Conservation (phyloP, 2,113 vertebrate genomes). For the Prietella phreatophila region DNA sequence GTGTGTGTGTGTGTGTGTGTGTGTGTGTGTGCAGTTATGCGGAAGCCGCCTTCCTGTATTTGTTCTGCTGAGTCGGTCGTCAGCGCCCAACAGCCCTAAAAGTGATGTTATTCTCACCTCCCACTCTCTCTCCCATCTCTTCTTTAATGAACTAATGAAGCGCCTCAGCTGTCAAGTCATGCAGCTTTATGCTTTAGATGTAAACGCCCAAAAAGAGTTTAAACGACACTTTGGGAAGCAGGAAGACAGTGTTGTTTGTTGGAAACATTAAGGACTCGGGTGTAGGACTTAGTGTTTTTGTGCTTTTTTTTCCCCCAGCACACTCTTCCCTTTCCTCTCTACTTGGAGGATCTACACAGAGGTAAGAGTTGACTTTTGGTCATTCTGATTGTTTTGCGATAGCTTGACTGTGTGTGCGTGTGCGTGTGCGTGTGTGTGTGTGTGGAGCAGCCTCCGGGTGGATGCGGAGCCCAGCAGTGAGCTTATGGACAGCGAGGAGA, state of each 20-base stretch:
- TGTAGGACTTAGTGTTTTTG: not conserved
- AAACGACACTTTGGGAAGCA: not conserved
- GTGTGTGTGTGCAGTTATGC: constrained; percentile 39
- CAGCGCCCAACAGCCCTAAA: constrained; percentile 25
- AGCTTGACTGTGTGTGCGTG: constrained; percentile 24
- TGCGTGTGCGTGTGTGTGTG: constrained; percentile 31
- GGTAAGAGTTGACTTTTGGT: constrained; percentile 20
- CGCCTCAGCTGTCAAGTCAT: not conserved
- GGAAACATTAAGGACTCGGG: not conserved
- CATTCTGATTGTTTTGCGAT: not conserved
- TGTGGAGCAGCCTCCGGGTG: constrained; percentile 39
- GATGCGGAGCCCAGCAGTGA: constrained; percentile 46
- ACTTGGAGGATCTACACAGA: constrained; percentile 45
- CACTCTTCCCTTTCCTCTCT: constrained; percentile 29
- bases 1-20: constrained; percentile 22
- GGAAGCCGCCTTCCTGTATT: constrained; percentile 59
- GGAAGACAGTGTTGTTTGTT: not conserved
- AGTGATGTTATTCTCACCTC: constrained; percentile 22
- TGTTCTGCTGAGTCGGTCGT: constrained; percentile 52
- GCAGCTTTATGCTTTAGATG: not conserved
- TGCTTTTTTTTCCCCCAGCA: not conserved
- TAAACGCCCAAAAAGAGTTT: not conserved
- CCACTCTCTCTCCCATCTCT: constrained; percentile 11
- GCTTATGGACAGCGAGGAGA: constrained; percentile 55
- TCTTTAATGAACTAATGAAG: not conserved